A percentile compares a stretch with the other conserved stretches of the same genome.
These are phyloP conservation scores for Craseonycteris thonglongyai DNA, from an alignment of 2,113 vertebrate genomes.

Conservation along the genomic window DNA sequence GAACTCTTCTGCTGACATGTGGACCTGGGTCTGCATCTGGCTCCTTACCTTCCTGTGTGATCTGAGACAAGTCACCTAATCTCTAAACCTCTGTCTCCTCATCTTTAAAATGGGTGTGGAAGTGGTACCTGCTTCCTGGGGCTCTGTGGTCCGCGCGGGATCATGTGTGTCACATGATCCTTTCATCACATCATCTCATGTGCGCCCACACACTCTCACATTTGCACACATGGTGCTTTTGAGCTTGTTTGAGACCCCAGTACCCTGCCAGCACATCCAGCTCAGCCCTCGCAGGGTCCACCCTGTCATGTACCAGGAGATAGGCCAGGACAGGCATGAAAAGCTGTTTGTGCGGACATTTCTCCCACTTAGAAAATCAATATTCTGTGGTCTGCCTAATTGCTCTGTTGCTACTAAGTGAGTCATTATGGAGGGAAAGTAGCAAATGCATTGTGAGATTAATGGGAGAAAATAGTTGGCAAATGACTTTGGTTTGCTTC, in stretches of 20 bases:
- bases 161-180: not conserved
- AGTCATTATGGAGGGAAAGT: slow-evolving; percentile 73
- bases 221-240: not conserved
- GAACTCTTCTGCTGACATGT: not conserved
- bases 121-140: too few relatives aligned
- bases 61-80: not conserved
- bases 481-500: slow-evolving; percentile 69
- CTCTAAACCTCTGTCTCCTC: not conserved
- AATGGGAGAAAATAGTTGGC: slow-evolving; percentile 71
- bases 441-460: slow-evolving; percentile 52
- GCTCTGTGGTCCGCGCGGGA: not conserved
- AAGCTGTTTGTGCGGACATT: slow-evolving; percentile 38
- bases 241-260: not conserved
- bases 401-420: slow-evolving; percentile 78
- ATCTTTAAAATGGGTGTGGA: not conserved
- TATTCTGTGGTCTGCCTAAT: slow-evolving; percentile 76
- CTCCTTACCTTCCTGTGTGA: not conserved
- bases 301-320: slow-evolving; percentile 38
- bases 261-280: not conserved
- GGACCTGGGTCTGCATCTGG: not conserved
- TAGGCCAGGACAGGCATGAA: slow-evolving; percentile 40
- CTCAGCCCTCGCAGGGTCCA: not conserved
- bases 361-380: slow-evolving; percentile 74
- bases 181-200: not conserved
- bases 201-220: too few relatives aligned